These are phyloP conservation scores for Catocala sponsa DNA, from an alignment of 2,888 invertebrate species.

Conservation along the genomic window DNA sequence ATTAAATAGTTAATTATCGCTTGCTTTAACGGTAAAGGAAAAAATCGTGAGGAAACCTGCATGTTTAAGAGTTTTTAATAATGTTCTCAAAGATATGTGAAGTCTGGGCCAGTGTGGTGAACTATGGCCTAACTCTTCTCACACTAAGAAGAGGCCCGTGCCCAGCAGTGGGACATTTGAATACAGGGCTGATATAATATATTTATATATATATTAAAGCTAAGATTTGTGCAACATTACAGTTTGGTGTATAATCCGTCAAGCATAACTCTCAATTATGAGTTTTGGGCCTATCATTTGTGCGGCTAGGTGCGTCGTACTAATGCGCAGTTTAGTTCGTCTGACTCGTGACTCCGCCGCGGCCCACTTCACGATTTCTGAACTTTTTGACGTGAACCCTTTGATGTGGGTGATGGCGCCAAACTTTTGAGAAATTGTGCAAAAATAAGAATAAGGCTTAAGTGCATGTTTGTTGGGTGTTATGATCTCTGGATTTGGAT, in stretches of 20 bases:
- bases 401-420: constrained; percentile 47
- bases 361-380: constrained; percentile 64
- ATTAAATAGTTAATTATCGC: no score
- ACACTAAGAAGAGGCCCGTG: no score
- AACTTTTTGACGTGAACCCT: constrained; percentile 60
- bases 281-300: constrained; percentile 74
- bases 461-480: constrained; percentile 35
- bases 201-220: background rate
- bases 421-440: constrained; percentile 36
- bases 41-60: no score
- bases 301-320: constrained; percentile 65
- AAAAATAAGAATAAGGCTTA: constrained; percentile 27
- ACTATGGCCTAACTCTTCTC: no score
- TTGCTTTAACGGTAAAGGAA: no score
- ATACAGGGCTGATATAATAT: no score
- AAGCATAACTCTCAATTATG: constrained; percentile 66
- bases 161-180: no score
- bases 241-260: constrained; percentile 55
- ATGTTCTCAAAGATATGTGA: no score
- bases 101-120: no score
- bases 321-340: constrained; percentile 62
- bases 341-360: constrained; percentile 71
- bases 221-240: constrained; percentile 11
- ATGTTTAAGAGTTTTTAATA: no score
- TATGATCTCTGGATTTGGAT: constrained; percentile 11